Evolutionary conservation across 2,888 invertebrate genomes (phyloP), one percentile per base, ranked within the genome.

Genomic region (Machimus atricapillus): DNA sequence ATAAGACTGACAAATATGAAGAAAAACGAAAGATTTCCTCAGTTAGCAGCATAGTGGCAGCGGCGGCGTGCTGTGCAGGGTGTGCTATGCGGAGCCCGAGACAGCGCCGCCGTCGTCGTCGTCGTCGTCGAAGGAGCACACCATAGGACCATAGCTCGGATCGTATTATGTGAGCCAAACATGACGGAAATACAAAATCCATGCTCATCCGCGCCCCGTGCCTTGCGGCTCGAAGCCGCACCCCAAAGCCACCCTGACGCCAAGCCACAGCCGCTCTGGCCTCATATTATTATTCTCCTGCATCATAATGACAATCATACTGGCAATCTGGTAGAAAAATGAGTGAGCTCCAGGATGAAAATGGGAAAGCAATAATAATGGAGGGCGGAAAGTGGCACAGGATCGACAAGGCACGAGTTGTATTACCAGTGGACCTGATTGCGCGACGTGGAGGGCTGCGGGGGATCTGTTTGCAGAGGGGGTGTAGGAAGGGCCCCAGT

Each of bases 251-350:
- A 66, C 19, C 83, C 83, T 40, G 82, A 37, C 66, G 23, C 27
- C 40, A 40, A 46, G 37, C 83, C 83, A 19, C 66, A 58, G 40
- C 37, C 83, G 37, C 34, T 14, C 37, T 16, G 83, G 83, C 66
- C 83, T 83, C 83, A 83, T 83, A 73, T 83, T 83, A 83, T 83
- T 83, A 83, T 66, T 83, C 83, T 37, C 85, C 74, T 85, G 85
- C 85, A 85, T 74, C 77, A 86, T 86, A 86, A 86, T 86, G 86
- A 78, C 77, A 86, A 86, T 86, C 77, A 86, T 86, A 86, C 86
- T 77, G 86, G 86, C 86, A 86, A 86, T 77, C 34, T 86, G 86
- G 37, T 78, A 56, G 77, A 77, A 86, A 77, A 86, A 86, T 86
- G 86, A 86, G 74, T 85, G 46, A 85, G 74, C 46, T 43, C 85